phyloP scores from a whole-genome alignment of 2,888 invertebrate genomes.

The Apamea monoglypha region DNA sequence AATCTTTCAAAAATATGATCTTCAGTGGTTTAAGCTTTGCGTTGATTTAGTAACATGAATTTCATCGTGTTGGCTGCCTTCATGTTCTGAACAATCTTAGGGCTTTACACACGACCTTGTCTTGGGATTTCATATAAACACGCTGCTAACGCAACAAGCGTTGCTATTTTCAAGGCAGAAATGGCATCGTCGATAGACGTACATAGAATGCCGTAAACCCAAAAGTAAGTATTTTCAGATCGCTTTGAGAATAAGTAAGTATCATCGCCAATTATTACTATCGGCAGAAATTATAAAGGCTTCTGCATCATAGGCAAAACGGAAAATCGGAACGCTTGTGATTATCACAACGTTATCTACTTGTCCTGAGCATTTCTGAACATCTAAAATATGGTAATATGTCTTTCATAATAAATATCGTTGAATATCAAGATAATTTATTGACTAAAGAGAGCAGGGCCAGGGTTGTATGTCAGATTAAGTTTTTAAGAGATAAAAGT shows the following conservation, averaged over 20 bases:
- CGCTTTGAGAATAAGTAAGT: neutral
- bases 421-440: neutral
- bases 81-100: neutral
- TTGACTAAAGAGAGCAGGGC: neutral
- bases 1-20: neutral
- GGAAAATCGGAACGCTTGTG: neutral
- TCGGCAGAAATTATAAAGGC: neutral
- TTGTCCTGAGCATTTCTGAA: neutral
- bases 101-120: neutral
- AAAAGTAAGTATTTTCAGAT: slow-evolving; percentile 6
- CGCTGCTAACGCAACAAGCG: neutral
- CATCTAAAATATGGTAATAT: no score
- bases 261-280: neutral
- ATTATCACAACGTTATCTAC: neutral
- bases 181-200: neutral
- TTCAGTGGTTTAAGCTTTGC: slow-evolving; percentile 1
- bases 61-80: neutral
- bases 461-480: neutral
- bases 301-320: neutral
- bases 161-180: neutral
- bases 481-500: neutral
- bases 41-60: neutral
- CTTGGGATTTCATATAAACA: neutral
- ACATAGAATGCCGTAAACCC: neutral
- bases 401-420: neutral